Evolutionary conservation across 2,113 vertebrate species (phyloP).

Genomic region (Ciconia maguari): DNA sequence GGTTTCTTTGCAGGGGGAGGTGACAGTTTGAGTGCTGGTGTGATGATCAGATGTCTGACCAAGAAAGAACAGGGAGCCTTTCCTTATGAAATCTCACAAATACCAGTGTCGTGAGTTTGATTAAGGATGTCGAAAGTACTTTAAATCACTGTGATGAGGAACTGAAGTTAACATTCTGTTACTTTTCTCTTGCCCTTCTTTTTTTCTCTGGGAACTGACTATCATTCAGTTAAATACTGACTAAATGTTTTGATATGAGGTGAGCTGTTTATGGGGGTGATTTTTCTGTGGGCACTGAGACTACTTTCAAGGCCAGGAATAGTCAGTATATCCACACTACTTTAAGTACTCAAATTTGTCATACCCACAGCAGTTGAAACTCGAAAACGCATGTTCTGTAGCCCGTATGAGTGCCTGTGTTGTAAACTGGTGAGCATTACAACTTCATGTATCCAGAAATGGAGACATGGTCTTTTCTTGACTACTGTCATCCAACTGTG

Average conservation of each 20-base stretch:
- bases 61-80: neutral
- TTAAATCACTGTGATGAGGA: neutral
- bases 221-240: neutral
- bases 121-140: neutral
- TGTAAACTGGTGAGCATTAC: neutral
- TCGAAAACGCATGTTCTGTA: accelerated
- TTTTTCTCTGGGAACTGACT: neutral
- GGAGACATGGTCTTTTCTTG: neutral
- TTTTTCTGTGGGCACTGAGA: neutral
- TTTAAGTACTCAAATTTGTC: neutral
- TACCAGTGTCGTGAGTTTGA: neutral
- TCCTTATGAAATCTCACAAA: neutral
- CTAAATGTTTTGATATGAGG: neutral
- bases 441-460: neutral
- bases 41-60: neutral
- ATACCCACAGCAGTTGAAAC: neutral
- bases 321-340: neutral
- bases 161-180: neutral
- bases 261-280: neutral
- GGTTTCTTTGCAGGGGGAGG: neutral
- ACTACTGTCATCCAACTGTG: neutral
- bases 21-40: neutral
- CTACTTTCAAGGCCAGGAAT: neutral
- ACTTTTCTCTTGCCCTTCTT: neutral
- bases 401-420: neutral